These are phyloP conservation scores for Oreotrochilus melanogaster DNA, from an alignment of 2,113 vertebrate species.

Conservation along the genomic window DNA sequence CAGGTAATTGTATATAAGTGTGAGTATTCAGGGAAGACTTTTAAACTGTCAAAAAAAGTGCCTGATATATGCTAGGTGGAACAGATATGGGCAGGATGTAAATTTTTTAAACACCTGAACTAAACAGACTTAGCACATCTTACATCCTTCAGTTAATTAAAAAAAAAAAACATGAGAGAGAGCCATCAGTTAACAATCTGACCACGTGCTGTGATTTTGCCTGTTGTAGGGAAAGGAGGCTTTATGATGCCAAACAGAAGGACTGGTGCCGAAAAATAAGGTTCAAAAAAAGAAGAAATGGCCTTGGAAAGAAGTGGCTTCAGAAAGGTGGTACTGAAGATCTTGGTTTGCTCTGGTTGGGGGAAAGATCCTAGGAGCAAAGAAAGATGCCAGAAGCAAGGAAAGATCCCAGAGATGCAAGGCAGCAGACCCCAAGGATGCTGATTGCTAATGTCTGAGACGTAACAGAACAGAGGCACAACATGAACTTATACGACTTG, in stretches of 20 bases:
- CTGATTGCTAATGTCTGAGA: rapidly evolving
- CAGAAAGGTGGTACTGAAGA: background rate
- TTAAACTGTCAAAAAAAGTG: background rate
- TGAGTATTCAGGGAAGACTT: background rate
- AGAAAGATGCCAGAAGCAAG: background rate
- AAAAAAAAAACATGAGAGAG: background rate
- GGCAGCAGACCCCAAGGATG: background rate
- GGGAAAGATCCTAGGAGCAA: background rate
- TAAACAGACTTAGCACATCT: background rate
- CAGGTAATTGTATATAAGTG: background rate
- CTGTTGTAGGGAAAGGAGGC: background rate
- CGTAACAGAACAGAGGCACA: background rate
- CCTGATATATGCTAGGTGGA: background rate
- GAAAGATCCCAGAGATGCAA: background rate
- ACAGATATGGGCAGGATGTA: background rate
- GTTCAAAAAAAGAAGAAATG: background rate
- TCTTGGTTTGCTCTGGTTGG: background rate
- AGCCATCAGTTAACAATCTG: background rate
- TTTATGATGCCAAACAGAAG: background rate
- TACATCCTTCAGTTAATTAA: background rate
- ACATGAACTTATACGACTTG: background rate
- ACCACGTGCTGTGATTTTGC: background rate
- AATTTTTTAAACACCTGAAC: background rate
- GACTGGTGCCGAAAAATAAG: background rate
- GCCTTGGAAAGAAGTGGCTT: background rate